Evolutionary conservation across 2,888 invertebrate genomes (phyloP).

Genomic region (Bellardia pandia): DNA sequence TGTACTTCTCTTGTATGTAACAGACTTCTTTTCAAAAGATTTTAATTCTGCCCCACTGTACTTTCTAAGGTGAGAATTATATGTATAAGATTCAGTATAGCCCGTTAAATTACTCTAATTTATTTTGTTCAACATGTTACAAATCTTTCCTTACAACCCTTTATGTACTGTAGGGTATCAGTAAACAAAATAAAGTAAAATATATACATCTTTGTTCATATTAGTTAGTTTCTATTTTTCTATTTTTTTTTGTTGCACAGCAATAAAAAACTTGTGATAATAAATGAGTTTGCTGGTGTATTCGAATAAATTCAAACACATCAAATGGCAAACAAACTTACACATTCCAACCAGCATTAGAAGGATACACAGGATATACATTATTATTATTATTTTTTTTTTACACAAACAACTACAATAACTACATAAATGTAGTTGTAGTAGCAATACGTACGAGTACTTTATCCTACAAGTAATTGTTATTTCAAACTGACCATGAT

Average conservation of each 20-base stretch:
- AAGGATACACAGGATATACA: slow-evolving; percentile 27
- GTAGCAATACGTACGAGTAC: neutral
- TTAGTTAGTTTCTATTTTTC: neutral
- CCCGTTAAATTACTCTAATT: too few species aligned
- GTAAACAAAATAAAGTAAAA: neutral
- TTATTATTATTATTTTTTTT: slow-evolving; percentile 15
- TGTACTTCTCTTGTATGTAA: too few species aligned
- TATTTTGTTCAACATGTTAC: too few species aligned
- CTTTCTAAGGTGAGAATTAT: too few species aligned
- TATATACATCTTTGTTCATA: neutral
- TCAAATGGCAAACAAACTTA: slow-evolving; percentile 22
- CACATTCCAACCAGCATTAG: slow-evolving; percentile 26
- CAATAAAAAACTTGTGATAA: slow-evolving; percentile 56
- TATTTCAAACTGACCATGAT: slow-evolving; percentile 64
- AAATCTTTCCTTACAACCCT: too few species aligned
- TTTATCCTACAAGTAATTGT: slow-evolving; percentile 34
- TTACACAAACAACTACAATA: slow-evolving; percentile 4
- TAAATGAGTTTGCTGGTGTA: slow-evolving; percentile 64
- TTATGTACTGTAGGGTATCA: too few species aligned
- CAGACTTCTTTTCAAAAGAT: too few species aligned
- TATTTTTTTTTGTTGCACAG: slow-evolving; percentile 24
- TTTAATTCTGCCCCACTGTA: too few species aligned
- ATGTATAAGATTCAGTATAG: too few species aligned
- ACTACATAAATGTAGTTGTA: neutral
- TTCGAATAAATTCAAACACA: slow-evolving; percentile 27